Conservation (phyloP, 2,797 vertebrate species). For the Pempheris klunzingeri region DNA sequence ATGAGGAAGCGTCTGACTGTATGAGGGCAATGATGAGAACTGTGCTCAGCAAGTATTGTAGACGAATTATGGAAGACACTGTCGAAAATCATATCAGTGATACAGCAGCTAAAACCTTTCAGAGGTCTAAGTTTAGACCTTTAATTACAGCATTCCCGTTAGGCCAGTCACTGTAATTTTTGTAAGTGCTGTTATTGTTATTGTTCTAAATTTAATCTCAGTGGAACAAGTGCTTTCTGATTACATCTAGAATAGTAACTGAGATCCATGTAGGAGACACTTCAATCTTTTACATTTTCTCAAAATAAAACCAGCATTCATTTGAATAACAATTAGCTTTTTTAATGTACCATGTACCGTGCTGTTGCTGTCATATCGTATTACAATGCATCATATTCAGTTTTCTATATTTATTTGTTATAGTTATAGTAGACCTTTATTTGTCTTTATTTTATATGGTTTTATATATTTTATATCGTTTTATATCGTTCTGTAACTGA, state of each 20-base stretch:
- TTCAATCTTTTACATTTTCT: background rate
- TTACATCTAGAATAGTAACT: constrained; percentile 12
- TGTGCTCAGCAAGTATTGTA: constrained; percentile 30
- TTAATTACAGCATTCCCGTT: constrained; percentile 65
- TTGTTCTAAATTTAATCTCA: constrained; percentile 56
- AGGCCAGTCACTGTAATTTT: constrained; percentile 46
- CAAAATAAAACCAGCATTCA: constrained; percentile 5
- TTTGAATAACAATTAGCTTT: too few relatives aligned
- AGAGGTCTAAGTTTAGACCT: constrained; percentile 58
- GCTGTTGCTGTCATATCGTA: too few relatives aligned
- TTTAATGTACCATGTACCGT: too few relatives aligned
- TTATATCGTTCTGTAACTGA: too few relatives aligned
- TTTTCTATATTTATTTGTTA: too few relatives aligned
- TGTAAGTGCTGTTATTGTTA: constrained; percentile 60
- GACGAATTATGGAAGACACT: constrained; percentile 34
- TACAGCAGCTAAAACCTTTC: constrained; percentile 54
- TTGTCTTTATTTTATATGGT: too few relatives aligned
- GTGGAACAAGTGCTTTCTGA: constrained; percentile 44
- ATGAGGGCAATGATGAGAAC: constrained; percentile 37
- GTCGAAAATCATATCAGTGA: constrained; percentile 31
- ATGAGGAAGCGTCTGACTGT: constrained; percentile 10
- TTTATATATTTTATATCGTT: too few relatives aligned
- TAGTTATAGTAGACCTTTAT: too few relatives aligned
- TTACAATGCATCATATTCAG: too few relatives aligned
- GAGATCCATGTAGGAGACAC: background rate